A percentile compares a stretch with the other conserved stretches of the same genome.
Conservation (phyloP, 2,888 invertebrate species). For the Leuctra nigra region DNA sequence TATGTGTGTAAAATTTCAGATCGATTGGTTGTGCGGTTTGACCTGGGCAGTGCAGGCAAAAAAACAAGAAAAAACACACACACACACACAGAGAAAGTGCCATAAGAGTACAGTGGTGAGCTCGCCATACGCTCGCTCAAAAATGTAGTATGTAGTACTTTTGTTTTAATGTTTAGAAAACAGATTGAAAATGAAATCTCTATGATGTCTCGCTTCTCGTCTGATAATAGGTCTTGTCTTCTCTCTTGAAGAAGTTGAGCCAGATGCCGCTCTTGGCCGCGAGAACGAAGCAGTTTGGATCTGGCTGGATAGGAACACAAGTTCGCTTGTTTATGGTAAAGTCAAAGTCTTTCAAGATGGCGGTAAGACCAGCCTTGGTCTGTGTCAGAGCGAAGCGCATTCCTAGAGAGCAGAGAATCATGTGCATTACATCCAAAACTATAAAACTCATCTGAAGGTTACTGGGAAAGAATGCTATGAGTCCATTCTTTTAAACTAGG, state of each 20-base stretch:
- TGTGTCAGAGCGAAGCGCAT: constrained; percentile 16
- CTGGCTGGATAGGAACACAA: not conserved
- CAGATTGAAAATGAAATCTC: not conserved
- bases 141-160: constrained; percentile 19
- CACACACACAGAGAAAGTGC: no score
- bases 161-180: not conserved
- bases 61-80: no score
- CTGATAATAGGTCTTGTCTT: constrained; percentile 26
- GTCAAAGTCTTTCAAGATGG: constrained; percentile 17
- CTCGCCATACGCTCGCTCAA: no score
- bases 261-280: constrained; percentile 20
- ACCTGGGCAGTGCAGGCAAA: no score
- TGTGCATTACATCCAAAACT: not conserved
- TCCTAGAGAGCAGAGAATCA: no score
- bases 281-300: constrained; percentile 17
- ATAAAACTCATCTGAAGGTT: not conserved
- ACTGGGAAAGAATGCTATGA: no score
- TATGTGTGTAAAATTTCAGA: no score
- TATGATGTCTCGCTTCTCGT: constrained; percentile 26
- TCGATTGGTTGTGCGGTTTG: no score
- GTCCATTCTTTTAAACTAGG: no score
- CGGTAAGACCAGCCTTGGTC: constrained; percentile 17
- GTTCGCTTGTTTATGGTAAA: constrained; percentile 8
- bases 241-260: constrained; percentile 17
- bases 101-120: no score